These are phyloP conservation scores for Trichomycterus rosablanca DNA, from an alignment of 2,113 vertebrate genomes.

Conservation along the genomic window DNA sequence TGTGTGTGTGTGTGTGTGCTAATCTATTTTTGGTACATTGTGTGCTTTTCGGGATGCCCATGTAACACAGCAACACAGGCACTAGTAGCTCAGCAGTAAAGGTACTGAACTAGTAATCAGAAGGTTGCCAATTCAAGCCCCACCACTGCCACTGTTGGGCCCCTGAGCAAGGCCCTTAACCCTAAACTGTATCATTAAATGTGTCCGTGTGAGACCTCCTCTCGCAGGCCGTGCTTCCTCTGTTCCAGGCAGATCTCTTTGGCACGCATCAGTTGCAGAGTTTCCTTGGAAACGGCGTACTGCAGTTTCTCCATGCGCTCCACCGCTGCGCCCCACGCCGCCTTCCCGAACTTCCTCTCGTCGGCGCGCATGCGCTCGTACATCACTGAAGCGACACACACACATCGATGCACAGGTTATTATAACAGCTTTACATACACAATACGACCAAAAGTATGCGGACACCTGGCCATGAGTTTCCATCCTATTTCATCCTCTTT, in stretches of 20 bases:
- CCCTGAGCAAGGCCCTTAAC: too few species aligned
- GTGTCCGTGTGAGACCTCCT: constrained; percentile 74
- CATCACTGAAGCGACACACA: constrained; percentile 66
- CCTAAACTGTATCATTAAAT: not conserved
- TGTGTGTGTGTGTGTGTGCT: too few species aligned
- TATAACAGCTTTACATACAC: not conserved
- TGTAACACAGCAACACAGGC: too few species aligned
- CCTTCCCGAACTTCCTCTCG: constrained; percentile 93
- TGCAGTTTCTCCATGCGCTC: constrained; percentile 94
- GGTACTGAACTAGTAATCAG: too few species aligned
- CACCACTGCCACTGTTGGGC: too few species aligned
- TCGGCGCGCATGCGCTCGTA: constrained; percentile 90
- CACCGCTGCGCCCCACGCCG: constrained; percentile 86
- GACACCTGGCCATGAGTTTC: not conserved
- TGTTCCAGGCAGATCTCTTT: constrained; percentile 96
- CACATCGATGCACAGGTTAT: constrained; percentile 1
- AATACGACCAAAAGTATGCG: not conserved
- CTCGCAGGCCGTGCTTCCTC: constrained; percentile 85
- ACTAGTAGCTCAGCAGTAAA: too few species aligned
- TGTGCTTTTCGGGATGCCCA: too few species aligned
- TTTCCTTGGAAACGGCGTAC: constrained; percentile 90
- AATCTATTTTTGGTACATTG: too few species aligned
- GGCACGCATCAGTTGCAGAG: constrained; percentile 93
- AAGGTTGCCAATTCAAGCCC: too few species aligned
- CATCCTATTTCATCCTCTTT: too few species aligned